phyloP scores from a whole-genome alignment of 2,113 vertebrate species.

The Odobenus rosmarus region DNA sequence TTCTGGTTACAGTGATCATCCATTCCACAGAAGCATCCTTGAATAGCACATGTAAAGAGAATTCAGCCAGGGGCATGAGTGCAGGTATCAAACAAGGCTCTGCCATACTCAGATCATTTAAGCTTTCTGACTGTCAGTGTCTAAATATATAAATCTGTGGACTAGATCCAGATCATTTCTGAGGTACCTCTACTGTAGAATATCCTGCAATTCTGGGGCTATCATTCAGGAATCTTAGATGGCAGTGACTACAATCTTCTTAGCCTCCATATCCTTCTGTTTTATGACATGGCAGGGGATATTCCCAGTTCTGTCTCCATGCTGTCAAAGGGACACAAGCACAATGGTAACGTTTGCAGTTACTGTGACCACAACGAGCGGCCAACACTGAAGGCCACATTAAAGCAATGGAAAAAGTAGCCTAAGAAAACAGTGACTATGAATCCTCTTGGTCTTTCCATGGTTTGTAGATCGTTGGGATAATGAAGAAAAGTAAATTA shows the following conservation, averaged over 20 bases:
- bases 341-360: background rate
- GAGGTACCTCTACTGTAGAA: background rate
- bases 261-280: background rate
- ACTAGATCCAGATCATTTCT: background rate
- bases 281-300: background rate
- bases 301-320: background rate
- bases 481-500: conserved; percentile 62
- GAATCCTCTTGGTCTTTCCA: background rate
- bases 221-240: background rate
- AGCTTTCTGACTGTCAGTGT: background rate
- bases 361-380: background rate
- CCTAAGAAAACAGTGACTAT: background rate
- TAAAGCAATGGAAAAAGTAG: background rate
- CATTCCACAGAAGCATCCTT: background rate
- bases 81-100: background rate
- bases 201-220: background rate
- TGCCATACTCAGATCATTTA: background rate
- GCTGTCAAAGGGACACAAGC: background rate
- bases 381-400: background rate
- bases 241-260: background rate
- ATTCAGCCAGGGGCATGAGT: background rate
- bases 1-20: background rate
- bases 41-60: background rate
- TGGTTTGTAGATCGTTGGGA: background rate
- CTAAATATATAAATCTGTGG: background rate